phyloP scores from a whole-genome alignment of 1,140 invertebrate species.

The Microplitis demolitor region DNA sequence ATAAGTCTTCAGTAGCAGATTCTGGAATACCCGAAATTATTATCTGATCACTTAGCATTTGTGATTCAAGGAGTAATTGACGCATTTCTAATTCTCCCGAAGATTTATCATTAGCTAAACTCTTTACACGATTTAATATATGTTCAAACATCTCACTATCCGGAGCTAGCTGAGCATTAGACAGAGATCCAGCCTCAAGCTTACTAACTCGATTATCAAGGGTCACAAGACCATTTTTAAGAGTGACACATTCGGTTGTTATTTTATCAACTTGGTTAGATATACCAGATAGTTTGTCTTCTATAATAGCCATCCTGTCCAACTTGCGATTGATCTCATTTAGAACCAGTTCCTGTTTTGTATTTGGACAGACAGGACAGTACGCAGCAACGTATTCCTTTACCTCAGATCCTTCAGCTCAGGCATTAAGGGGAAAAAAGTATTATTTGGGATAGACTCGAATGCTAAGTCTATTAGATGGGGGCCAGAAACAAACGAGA shows the following conservation, averaged over 20 bases:
- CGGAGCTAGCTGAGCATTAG: background rate
- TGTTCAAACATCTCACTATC: background rate
- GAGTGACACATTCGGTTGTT: background rate
- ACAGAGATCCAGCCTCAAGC: background rate
- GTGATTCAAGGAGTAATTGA: background rate
- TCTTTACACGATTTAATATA: background rate
- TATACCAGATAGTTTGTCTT: too few relatives aligned
- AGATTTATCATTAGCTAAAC: background rate
- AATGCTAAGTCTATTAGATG: too few relatives aligned
- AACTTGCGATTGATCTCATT: too few relatives aligned
- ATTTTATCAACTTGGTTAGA: background rate
- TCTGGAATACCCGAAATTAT: background rate
- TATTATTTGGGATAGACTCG: too few relatives aligned
- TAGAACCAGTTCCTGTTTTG: background rate
- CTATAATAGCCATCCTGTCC: background rate
- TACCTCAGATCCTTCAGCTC: background rate
- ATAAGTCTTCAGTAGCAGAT: background rate
- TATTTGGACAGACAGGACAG: background rate
- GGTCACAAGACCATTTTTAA: background rate
- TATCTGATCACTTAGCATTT: background rate
- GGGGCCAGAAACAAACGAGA: too few relatives aligned
- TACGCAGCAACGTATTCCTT: background rate
- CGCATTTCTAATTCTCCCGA: background rate
- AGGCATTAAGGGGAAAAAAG: too few relatives aligned
- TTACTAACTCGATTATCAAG: background rate